Conservation (phyloP, 2,113 vertebrate species). For the Oryzias celebensis region DNA sequence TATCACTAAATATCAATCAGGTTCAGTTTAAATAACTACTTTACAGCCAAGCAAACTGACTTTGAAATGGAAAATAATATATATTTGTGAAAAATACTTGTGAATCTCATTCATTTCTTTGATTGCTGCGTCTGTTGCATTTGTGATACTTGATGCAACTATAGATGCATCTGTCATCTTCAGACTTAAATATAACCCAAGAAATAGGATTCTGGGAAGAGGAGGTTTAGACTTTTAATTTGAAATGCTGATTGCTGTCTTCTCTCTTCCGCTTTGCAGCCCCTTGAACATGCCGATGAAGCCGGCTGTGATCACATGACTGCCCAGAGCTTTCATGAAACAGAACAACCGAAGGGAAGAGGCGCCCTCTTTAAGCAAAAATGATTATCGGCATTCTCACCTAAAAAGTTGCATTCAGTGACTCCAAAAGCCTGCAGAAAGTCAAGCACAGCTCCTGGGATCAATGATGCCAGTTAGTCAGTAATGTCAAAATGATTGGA, state of each 20-base stretch:
- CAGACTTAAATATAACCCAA: no score
- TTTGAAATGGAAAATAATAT: no score
- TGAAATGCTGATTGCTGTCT: slow-evolving; percentile 13
- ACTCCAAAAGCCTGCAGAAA: background rate
- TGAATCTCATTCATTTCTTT: no score
- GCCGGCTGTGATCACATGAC: slow-evolving; percentile 83
- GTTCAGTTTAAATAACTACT: no score
- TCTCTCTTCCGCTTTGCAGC: slow-evolving; percentile 16
- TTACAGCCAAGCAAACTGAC: no score
- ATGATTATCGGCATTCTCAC: slow-evolving; percentile 11
- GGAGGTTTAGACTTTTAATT: slow-evolving; percentile 36
- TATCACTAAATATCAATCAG: no score
- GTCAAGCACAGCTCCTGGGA: background rate
- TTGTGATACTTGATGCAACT: no score
- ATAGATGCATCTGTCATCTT: no score
- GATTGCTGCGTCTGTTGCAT: no score
- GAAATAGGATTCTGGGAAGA: no score
- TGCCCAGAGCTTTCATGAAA: slow-evolving; percentile 79
- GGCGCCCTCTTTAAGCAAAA: slow-evolving; percentile 81
- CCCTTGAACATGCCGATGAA: slow-evolving; percentile 67
- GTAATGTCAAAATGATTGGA: background rate
- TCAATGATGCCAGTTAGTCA: background rate
- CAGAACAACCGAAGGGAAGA: slow-evolving; percentile 70
- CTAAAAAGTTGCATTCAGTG: slow-evolving; percentile 17
- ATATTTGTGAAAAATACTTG: no score